Evolutionary conservation across 2,113 vertebrate genomes (phyloP), one percentile per base, ranked within the genome.

Genomic region (Pachyramphus minor): DNA sequence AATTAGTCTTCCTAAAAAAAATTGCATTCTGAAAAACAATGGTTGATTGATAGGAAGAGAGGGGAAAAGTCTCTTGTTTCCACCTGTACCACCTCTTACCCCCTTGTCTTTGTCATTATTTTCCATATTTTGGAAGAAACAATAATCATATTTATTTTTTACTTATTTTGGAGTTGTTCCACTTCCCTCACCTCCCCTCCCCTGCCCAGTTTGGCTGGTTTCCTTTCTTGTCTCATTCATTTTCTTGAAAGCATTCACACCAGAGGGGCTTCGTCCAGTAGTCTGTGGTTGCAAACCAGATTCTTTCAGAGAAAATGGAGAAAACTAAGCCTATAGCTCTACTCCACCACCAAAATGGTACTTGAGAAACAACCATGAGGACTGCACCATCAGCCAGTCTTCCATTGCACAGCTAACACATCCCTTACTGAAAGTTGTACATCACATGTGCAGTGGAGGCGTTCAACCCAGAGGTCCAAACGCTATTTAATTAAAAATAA

Each of bases 401-500:
- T 72, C 39, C 77, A 93, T 76, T 31, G 47, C 52, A 63, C 75
- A 86, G 69, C 55, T 89, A 85, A 86, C 35, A 35, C 31, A 62
- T 75, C 84, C 39, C 60, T 81, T 84, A 81, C 67, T 71, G 79
- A 84, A 93, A 71, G 58, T 55, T 93, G 74, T 74, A 53, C 8
- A 80, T 71, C 59, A 82, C 90, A 86, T 81, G 39, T 93, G 76
- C 91, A 89, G 69, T n/a, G 44, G 44, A 49, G 45, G 35, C 64
- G 37, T 87, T 87, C 64, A 78, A 84, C 44, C 35, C 81, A 92
- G 91, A 95, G 44, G 83, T 82, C 89, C 69, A 94, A 95, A 95
- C 64, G 84, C 76, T 24, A 64, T 55, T 94, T 93, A 95, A 92
- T 96, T 95, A 95, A 96, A 92, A 92, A 87, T 94, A 94, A 87